Percentiles rank a stretch among this genome's conserved stretches.
These are phyloP conservation scores for Centroberyx gerrardi DNA, from an alignment of 2,797 vertebrate genomes.

Conservation along the genomic window DNA sequence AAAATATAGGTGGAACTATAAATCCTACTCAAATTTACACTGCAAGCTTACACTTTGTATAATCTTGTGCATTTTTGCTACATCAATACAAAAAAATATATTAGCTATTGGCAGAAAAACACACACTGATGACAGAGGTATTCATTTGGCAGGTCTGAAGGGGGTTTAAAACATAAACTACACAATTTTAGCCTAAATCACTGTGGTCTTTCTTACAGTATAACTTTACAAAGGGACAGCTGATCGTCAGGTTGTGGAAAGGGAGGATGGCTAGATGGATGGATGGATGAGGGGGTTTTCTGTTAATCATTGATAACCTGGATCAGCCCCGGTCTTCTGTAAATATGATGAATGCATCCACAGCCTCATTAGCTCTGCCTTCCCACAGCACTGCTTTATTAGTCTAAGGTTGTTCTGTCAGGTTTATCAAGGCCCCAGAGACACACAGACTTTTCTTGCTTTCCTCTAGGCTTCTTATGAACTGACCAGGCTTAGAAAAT, in stretches of 20 bases:
- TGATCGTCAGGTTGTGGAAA: conserved; percentile 39
- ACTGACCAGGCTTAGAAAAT: conserved; percentile 16
- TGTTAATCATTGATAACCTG: conserved; percentile 91
- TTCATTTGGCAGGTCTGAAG: no score
- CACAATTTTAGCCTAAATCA: background rate
- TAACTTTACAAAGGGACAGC: conserved; percentile 35
- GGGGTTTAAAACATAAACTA: background rate
- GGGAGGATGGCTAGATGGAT: conserved; percentile 62
- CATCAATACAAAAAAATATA: no score
- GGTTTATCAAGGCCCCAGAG: background rate
- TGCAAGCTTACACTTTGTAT: no score
- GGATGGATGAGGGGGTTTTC: conserved; percentile 78
- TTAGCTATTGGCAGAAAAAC: no score
- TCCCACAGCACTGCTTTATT: conserved; percentile 68
- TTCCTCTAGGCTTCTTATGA: background rate
- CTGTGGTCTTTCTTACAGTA: conserved; percentile 1
- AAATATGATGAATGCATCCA: conserved; percentile 88
- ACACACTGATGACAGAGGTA: no score
- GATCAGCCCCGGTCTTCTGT: conserved; percentile 86
- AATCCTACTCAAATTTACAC: no score
- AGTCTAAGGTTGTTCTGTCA: conserved; percentile 62
- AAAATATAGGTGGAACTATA: no score
- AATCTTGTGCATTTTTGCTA: no score
- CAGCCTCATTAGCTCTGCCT: conserved; percentile 72
- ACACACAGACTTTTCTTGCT: conserved; percentile 1